phyloP scores from a whole-genome alignment of 2,888 invertebrate species.

The Ochlodes sylvanus region DNA sequence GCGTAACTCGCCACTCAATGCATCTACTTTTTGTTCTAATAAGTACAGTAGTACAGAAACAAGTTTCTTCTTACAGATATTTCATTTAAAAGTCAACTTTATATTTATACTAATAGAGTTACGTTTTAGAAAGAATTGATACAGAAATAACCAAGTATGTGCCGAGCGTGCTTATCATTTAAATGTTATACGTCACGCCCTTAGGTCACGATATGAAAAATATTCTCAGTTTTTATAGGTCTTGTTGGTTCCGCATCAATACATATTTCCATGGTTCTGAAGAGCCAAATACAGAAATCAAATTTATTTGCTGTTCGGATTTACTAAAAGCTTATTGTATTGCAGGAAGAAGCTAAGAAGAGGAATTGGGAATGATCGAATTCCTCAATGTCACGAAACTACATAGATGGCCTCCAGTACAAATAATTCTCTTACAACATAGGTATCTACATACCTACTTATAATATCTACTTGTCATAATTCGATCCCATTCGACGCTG shows the following conservation, averaged over 20 bases:
- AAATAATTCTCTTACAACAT: too few relatives aligned
- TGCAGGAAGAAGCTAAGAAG: too few relatives aligned
- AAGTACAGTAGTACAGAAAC: too few relatives aligned
- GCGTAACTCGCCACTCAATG: constrained; percentile 73
- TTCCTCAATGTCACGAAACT: too few relatives aligned
- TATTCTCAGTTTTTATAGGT: constrained; percentile 30
- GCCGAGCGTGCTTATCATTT: constrained; percentile 47
- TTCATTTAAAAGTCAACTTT: constrained; percentile 37
- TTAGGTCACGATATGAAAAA: constrained; percentile 42
- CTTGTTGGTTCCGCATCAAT: constrained; percentile 24
- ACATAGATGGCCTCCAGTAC: too few relatives aligned
- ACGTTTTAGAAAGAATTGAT: constrained; percentile 27
- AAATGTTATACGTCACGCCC: constrained; percentile 48
- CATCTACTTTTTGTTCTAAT: constrained; percentile 70
- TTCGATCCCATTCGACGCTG: too few relatives aligned
- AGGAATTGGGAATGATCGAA: too few relatives aligned
- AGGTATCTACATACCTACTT: too few relatives aligned
- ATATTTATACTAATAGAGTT: constrained; percentile 35
- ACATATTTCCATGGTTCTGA: not conserved
- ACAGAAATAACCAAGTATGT: constrained; percentile 40
- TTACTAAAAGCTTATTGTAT: too few relatives aligned
- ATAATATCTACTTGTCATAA: too few relatives aligned
- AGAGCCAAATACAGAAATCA: too few relatives aligned
- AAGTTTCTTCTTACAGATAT: constrained; percentile 47
- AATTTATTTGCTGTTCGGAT: too few relatives aligned